phyloP scores from a whole-genome alignment of 2,888 invertebrate species.

The Camponotus fellah region DNA sequence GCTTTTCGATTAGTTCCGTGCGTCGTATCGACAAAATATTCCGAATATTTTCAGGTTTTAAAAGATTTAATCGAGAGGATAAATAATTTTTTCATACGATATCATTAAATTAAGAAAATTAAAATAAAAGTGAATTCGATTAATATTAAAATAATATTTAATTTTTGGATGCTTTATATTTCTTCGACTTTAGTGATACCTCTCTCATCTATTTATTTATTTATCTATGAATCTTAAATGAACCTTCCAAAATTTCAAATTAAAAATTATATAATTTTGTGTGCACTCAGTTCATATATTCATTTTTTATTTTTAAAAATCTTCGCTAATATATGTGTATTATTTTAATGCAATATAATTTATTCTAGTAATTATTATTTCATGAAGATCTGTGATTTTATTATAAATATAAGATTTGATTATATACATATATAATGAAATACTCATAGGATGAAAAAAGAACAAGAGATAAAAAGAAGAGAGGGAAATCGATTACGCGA shows the following conservation, averaged over 20 bases:
- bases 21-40: background rate
- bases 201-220: no score
- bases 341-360: slow-evolving; percentile 11
- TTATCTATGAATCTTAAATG: background rate
- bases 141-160: slow-evolving; percentile 14
- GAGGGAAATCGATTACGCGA: slow-evolving; percentile 1
- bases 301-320: background rate
- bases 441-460: background rate
- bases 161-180: background rate
- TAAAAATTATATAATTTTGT: slow-evolving; percentile 5
- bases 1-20: slow-evolving; percentile 20
- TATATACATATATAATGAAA: background rate
- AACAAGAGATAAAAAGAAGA: background rate
- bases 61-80: background rate
- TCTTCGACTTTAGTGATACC: background rate
- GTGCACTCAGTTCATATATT: background rate
- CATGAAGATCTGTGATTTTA: slow-evolving; percentile 12
- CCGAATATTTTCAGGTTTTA: background rate
- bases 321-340: background rate
- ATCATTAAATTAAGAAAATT: background rate
- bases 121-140: background rate
- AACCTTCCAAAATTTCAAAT: background rate
- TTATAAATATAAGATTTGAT: background rate
- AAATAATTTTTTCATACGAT: background rate
- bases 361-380: slow-evolving; percentile 9